phyloP scores from a whole-genome alignment of 2,113 vertebrate species.

The Alouatta palliata region DNA sequence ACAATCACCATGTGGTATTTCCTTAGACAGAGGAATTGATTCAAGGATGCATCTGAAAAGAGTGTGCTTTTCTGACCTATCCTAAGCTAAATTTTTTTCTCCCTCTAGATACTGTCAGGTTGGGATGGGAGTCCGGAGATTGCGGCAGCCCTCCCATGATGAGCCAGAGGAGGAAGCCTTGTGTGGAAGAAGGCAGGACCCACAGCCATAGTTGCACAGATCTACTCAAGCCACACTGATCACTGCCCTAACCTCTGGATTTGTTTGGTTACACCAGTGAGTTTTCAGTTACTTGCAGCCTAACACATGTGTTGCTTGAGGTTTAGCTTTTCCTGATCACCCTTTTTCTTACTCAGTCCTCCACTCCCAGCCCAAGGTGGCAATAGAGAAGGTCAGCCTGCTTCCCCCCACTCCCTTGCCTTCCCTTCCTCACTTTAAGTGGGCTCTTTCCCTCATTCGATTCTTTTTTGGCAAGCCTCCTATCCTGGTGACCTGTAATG shows the following conservation, averaged over 20 bases:
- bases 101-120: not conserved
- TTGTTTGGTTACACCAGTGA: not conserved
- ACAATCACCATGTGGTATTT: not conserved
- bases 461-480: not conserved
- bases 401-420: not conserved
- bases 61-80: not conserved
- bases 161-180: not conserved
- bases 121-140: not conserved
- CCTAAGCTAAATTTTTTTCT: not conserved
- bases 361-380: not conserved
- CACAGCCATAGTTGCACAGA: not conserved
- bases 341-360: not conserved
- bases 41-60: not conserved
- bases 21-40: not conserved
- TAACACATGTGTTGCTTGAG: not conserved
- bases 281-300: not conserved
- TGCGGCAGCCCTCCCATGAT: not conserved
- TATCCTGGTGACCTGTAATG: not conserved
- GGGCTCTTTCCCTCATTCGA: not conserved
- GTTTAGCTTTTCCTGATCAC: not conserved
- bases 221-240: not conserved
- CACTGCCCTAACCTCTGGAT: not conserved
- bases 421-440: not conserved
- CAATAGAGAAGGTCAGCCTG: not conserved
- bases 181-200: not conserved